phyloP scores from a whole-genome alignment of 35 echinoderm and acorn worm species.

The Chiridota heheva region DNA sequence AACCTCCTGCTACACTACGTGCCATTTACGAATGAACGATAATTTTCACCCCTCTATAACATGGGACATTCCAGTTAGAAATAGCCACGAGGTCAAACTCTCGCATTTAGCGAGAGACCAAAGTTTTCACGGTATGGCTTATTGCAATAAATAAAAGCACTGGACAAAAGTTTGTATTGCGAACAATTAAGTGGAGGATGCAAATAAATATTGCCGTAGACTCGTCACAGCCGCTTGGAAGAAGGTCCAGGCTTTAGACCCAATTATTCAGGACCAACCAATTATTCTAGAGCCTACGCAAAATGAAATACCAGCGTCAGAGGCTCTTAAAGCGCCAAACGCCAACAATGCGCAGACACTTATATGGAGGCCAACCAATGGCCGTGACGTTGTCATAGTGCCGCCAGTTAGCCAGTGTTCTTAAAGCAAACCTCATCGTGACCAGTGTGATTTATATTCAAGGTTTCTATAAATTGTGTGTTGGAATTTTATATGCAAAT shows the following conservation, averaged over 20 bases:
- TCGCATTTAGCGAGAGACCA: constrained; percentile 84
- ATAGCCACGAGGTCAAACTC: constrained; percentile 87
- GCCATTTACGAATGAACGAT: constrained; percentile 98
- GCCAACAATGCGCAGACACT: constrained; percentile 97
- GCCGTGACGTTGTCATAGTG: constrained; percentile 79
- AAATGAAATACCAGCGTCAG: constrained; percentile 83
- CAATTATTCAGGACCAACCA: constrained; percentile 92
- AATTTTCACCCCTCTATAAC: constrained; percentile 98
- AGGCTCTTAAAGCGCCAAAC: constrained; percentile 90
- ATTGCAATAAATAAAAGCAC: constrained; percentile 95
- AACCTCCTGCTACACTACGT: constrained; percentile 87
- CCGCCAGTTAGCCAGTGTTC: constrained; percentile 87
- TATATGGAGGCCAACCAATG: constrained; percentile 88
- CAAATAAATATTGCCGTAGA: constrained; percentile 95
- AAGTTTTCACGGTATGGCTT: constrained; percentile 98
- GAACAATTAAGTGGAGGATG: constrained; percentile 97
- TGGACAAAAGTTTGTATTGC: constrained; percentile 88
- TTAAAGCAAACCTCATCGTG: too few relatives aligned
- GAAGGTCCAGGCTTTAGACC: constrained; percentile 76
- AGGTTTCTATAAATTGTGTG: too few relatives aligned
- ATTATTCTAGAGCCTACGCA: constrained; percentile 77
- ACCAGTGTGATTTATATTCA: too few relatives aligned
- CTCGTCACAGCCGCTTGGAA: constrained; percentile 64
- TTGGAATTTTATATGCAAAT: too few relatives aligned
- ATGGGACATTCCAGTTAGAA: constrained; percentile 96